Conservation (phyloP, 2,797 vertebrate genomes). For the Trematomus bernacchii region DNA sequence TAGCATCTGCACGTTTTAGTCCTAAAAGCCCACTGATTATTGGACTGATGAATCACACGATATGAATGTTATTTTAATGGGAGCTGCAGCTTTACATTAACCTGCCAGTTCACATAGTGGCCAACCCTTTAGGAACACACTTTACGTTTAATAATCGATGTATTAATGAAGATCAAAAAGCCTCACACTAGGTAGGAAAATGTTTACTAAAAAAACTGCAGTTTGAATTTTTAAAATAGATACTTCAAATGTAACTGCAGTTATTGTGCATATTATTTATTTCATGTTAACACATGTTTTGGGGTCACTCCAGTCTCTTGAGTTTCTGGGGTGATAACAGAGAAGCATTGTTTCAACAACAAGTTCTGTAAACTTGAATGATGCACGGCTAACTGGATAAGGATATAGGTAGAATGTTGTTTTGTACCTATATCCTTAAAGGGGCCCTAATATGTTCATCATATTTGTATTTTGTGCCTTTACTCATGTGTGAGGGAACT, state of each 20-base stretch:
- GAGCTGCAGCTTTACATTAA: neutral
- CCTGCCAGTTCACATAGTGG: no score
- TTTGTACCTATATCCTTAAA: no score
- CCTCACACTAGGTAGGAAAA: neutral
- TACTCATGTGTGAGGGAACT: no score
- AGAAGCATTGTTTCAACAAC: no score
- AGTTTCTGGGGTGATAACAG: no score
- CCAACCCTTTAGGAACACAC: neutral
- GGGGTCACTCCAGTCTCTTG: no score
- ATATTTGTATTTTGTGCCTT: no score
- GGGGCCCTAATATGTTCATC: no score
- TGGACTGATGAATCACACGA: neutral
- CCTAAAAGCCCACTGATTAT: neutral
- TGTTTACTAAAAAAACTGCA: neutral
- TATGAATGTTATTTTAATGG: neutral
- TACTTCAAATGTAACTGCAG: neutral
- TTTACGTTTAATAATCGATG: neutral
- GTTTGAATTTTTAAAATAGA: neutral
- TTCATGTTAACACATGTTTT: no score
- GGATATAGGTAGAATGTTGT: no score
- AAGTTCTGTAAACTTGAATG: no score
- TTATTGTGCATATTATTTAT: neutral
- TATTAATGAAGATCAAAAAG: neutral
- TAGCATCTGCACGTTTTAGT: constrained; percentile 24
- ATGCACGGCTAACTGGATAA: no score